A percentile compares a stretch with the other conserved stretches of the same genome.
Conservation (phyloP, 1,140 invertebrate genomes). For the Zaprionus kolodkinae region DNA sequence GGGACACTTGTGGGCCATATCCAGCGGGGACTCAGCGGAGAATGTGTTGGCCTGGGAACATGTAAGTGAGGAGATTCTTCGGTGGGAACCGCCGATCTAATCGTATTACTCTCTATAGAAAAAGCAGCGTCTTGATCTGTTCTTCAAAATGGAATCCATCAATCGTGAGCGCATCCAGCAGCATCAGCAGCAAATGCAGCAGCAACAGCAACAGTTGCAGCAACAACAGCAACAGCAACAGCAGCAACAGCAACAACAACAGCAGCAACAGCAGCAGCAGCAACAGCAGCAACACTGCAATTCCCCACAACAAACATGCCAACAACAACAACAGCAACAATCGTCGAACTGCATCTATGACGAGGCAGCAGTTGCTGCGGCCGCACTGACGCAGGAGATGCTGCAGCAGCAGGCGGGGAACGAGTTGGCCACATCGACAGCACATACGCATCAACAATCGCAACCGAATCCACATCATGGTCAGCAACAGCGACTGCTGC, state of each 20-base stretch:
- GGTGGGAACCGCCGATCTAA: background rate
- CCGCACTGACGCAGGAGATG: constrained; percentile 75
- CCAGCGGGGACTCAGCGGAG: constrained; percentile 86
- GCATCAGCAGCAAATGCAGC: constrained; percentile 71
- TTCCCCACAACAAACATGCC: constrained; percentile 40
- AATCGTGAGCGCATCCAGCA: constrained; percentile 76
- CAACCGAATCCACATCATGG: constrained; percentile 27
- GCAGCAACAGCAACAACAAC: constrained; percentile 45
- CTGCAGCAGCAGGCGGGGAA: constrained; percentile 50
- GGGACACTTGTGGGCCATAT: constrained; percentile 94
- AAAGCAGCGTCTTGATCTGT: constrained; percentile 83
- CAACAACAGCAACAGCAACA: constrained; percentile 56
- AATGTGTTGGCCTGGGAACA: constrained; percentile 84
- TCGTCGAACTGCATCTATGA: constrained; percentile 62
- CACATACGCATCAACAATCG: background rate
- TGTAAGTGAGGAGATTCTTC: constrained; percentile 52
- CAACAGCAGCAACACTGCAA: constrained; percentile 40
- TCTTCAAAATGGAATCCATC: constrained; percentile 84
- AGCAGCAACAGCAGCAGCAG: constrained; percentile 38
- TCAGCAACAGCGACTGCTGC: constrained; percentile 61
- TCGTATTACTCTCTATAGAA: constrained; percentile 54
- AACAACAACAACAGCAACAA: constrained; percentile 16
- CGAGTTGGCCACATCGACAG: background rate
- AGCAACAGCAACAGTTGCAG: constrained; percentile 53
- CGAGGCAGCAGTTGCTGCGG: constrained; percentile 74